phyloP scores from a whole-genome alignment of 92 coral and sea anemone species.

The Parazoanthus atlanticus region DNA sequence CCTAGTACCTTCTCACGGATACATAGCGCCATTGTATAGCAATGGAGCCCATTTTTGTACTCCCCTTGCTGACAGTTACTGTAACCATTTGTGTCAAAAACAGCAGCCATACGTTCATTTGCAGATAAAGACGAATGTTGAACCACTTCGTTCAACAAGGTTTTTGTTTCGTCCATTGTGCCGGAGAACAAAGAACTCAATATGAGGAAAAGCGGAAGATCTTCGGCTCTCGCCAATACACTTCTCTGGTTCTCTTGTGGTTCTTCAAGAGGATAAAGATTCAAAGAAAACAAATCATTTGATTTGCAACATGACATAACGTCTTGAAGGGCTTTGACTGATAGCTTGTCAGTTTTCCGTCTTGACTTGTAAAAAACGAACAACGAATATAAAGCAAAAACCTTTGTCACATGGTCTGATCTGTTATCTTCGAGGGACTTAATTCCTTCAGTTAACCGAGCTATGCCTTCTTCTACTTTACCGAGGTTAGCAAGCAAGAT shows the following conservation, averaged over 20 bases:
- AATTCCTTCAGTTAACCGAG: not conserved
- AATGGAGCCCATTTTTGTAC: not conserved
- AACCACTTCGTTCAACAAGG: not conserved
- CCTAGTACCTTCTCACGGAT: not conserved
- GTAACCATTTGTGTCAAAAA: not conserved
- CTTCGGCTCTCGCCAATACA: not conserved
- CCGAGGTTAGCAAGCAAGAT: constrained; percentile 9
- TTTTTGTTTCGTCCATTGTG: not conserved
- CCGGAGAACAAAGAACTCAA: not conserved
- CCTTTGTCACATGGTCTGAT: not conserved
- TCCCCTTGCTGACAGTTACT: constrained; percentile 2
- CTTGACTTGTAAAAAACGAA: not conserved
- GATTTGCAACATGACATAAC: not conserved
- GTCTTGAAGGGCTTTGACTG: not conserved
- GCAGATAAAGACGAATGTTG: not conserved
- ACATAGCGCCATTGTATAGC: not conserved
- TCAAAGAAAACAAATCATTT: not conserved
- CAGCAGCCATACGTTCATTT: not conserved
- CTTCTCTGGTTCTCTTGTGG: not conserved
- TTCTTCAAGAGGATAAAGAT: not conserved
- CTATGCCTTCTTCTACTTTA: not conserved
- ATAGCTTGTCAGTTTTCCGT: not conserved
- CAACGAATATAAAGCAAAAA: not conserved
- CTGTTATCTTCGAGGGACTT: not conserved
- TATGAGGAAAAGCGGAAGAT: not conserved